Evolutionary conservation across 1,140 invertebrate genomes (phyloP), one percentile per base, ranked within the genome.

Genomic region (Ceratoteleas bidentatus): DNA sequence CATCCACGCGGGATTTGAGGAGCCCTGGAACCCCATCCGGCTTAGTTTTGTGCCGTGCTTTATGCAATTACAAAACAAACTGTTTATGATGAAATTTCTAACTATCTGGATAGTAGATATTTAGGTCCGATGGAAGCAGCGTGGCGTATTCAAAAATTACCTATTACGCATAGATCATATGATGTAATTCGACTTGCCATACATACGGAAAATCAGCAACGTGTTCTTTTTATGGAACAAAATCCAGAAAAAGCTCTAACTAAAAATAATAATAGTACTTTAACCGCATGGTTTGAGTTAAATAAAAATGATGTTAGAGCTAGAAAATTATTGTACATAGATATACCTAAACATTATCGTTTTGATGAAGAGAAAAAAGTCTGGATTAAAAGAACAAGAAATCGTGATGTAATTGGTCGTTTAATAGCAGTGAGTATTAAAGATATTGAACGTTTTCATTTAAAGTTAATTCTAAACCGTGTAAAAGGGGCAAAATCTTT

Each of bases 401-500:
- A 10, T 6, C 11, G 38, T 40, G 38, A 40, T 40, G 38, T 11
- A 2, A 11, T 40, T 32, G 50, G 50, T 40, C 68, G 73, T 66
- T 70, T 76, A 60, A 52, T 65, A 53, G n/a, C 43, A 38, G 38
- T 40, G 2, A 40, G 38, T 40, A 8, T 11, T 40, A 8, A 11
- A 40, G 38, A 40, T 6, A 6, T 40, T 10, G 75, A 84, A 62
- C 13, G 40, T 15, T 56, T 45, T 73, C 73, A 79, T 70, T 75
- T 85, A 16, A 65, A 83, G 73, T 40, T 87, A 32, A 75, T 87
- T 38, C 74, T 87, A 56, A 62, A 82, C 47, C 60, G 84, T 33
- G 61, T 85, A 8, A 68, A 64, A 66, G 83, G 84, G 15, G 81
- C 81, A 50, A 77, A 38, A 61, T 62, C 15, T 38, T 85, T 76